phyloP scores from a whole-genome alignment of 2,113 vertebrate species.

The Ellobius talpinus region DNA sequence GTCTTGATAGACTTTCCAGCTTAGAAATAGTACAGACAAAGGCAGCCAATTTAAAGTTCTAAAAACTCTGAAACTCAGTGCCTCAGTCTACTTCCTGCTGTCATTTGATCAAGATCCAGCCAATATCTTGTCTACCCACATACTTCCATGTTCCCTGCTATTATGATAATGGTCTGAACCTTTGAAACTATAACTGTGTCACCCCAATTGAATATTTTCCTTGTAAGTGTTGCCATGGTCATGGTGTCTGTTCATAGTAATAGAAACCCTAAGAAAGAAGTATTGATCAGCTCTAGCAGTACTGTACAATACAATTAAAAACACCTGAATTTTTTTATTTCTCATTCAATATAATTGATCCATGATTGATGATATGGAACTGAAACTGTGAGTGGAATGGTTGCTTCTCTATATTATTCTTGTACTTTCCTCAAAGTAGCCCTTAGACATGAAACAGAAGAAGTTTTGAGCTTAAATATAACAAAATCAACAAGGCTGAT shows the following conservation, averaged over 20 bases:
- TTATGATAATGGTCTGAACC: too few species aligned
- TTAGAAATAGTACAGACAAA: neutral
- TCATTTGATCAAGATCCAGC: too few species aligned
- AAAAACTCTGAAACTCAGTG: neutral
- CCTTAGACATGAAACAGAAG: fast-evolving
- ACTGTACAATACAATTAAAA: neutral
- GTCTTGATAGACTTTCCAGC: too few species aligned
- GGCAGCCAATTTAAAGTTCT: neutral
- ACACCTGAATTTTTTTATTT: neutral
- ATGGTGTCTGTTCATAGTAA: too few species aligned
- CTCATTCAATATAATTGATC: neutral
- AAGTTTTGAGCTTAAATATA: neutral
- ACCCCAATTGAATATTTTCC: too few species aligned
- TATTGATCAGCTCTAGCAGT: neutral
- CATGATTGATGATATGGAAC: neutral
- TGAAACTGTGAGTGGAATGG: neutral
- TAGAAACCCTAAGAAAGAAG: too few species aligned
- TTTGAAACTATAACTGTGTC: too few species aligned
- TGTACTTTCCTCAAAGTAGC: neutral
- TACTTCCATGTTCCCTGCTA: too few species aligned
- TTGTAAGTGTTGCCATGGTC: too few species aligned
- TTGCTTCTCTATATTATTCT: neutral
- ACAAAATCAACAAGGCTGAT: neutral
- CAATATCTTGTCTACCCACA: too few species aligned
- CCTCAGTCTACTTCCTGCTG: too few species aligned